Conservation (phyloP, 2,797 vertebrate species). For the Halcyon smyrnensis region DNA sequence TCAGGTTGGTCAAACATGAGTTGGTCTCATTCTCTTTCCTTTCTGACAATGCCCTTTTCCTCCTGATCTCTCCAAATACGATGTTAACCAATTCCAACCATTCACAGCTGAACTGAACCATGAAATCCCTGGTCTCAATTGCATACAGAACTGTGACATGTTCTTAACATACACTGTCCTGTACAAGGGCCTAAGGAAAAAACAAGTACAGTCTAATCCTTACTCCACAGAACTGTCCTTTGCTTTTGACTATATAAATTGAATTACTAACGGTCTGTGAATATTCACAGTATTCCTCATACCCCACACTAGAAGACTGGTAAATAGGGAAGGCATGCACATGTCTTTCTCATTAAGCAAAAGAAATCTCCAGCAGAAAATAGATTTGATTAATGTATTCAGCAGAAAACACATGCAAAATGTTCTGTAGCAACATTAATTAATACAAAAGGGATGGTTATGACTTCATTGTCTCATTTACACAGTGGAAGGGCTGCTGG, state of each 20-base stretch:
- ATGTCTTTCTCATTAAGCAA: not conserved
- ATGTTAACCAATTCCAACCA: not conserved
- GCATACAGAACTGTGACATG: not conserved
- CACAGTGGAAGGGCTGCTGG: not conserved
- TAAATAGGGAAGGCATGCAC: not conserved
- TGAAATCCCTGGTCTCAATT: not conserved
- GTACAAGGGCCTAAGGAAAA: not conserved
- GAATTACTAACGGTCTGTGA: not conserved
- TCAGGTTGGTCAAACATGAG: too few species aligned
- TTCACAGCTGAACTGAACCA: not conserved
- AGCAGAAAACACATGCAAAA: not conserved
- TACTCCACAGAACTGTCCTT: not conserved
- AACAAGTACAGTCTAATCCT: not conserved
- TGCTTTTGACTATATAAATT: constrained; percentile 4
- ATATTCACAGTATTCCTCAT: not conserved
- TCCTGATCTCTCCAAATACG: not conserved
- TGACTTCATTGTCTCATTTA: not conserved
- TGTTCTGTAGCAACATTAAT: not conserved
- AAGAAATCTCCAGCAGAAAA: constrained; percentile 10
- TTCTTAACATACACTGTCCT: not conserved
- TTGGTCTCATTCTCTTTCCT: not conserved
- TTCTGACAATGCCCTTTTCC: not conserved
- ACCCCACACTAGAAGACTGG: not conserved
- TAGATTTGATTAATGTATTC: constrained; percentile 4
- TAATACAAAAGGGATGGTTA: not conserved